Conservation (phyloP, 2,797 vertebrate species). For the Channallabes apus region DNA sequence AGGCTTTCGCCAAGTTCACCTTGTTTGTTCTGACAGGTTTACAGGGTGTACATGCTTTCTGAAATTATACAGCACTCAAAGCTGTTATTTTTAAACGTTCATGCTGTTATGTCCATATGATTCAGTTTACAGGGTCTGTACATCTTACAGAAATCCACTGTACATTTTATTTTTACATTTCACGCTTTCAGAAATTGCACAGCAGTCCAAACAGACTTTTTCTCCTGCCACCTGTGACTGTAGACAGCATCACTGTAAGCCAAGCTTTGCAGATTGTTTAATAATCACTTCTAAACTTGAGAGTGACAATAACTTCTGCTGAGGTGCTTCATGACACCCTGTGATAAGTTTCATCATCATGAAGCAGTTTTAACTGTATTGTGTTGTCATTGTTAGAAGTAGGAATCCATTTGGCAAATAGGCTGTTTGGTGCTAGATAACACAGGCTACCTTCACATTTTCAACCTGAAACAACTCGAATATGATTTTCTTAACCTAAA, state of each 20-base stretch:
- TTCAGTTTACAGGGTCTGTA: not conserved
- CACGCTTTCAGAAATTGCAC: not conserved
- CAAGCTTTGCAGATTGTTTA: constrained; percentile 11
- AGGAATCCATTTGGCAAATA: constrained; percentile 30
- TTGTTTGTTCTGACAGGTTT: constrained; percentile 1
- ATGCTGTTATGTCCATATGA: not conserved
- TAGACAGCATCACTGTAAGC: not conserved
- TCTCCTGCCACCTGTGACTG: not conserved
- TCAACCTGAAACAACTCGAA: no score
- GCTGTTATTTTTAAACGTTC: not conserved
- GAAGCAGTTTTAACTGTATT: constrained; percentile 19
- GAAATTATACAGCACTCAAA: not conserved
- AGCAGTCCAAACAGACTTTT: not conserved
- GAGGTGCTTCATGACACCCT: not conserved
- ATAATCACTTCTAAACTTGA: constrained; percentile 1
- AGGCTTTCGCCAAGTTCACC: not conserved
- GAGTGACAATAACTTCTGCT: constrained; percentile 14
- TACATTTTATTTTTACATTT: not conserved
- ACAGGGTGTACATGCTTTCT: not conserved
- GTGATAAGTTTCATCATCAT: not conserved
- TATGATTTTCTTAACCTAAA: no score
- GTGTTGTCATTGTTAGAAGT: constrained; percentile 2
- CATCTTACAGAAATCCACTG: not conserved
- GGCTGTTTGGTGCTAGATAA: constrained; percentile 8
- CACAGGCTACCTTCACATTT: constrained; percentile 5